These are phyloP conservation scores for Drosophila pseudotalamancana DNA, from an alignment of 2,888 invertebrate genomes.

Conservation along the genomic window DNA sequence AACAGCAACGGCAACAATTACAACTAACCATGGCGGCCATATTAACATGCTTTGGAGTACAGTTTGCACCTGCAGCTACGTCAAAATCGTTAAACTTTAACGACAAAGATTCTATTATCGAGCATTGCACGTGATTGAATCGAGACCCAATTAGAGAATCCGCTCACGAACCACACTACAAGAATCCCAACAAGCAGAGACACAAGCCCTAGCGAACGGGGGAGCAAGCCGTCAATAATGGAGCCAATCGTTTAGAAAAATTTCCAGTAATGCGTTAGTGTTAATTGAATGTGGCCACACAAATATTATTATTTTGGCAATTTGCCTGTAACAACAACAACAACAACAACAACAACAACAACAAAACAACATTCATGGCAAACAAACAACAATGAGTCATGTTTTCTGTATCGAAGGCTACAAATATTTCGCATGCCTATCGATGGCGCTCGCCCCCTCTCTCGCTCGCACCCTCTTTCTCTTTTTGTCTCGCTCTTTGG, in stretches of 20 bases:
- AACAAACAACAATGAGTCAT: conserved; percentile 40
- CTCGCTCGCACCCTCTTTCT: neutral
- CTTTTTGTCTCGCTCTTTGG: conserved; percentile 13
- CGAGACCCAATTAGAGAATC: conserved; percentile 67
- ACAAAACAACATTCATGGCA: conserved; percentile 38
- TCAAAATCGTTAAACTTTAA: conserved; percentile 73
- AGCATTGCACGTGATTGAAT: conserved; percentile 75
- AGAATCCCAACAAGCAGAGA: conserved; percentile 56
- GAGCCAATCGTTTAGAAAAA: conserved; percentile 31
- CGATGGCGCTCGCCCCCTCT: conserved; percentile 39
- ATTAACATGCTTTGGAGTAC: conserved; percentile 70
- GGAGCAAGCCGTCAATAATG: neutral
- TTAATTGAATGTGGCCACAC: conserved; percentile 60
- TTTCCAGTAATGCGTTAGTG: conserved; percentile 50
- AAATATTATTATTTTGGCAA: conserved; percentile 68
- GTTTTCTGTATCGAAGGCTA: conserved; percentile 29
- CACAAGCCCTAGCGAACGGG: conserved; percentile 7
- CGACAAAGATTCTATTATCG: conserved; percentile 74
- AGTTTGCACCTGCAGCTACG: conserved; percentile 74
- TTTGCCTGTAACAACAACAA: conserved; percentile 31
- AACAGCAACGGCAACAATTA: conserved; percentile 40
- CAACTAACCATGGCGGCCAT: conserved; percentile 71
- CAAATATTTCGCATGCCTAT: conserved; percentile 69
- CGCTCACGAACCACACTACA: conserved; percentile 67
- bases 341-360: conserved; percentile 17